Evolutionary conservation across 2,797 vertebrate genomes (phyloP), one percentile per base, ranked within the genome.

Genomic region (Argyrosomus regius): DNA sequence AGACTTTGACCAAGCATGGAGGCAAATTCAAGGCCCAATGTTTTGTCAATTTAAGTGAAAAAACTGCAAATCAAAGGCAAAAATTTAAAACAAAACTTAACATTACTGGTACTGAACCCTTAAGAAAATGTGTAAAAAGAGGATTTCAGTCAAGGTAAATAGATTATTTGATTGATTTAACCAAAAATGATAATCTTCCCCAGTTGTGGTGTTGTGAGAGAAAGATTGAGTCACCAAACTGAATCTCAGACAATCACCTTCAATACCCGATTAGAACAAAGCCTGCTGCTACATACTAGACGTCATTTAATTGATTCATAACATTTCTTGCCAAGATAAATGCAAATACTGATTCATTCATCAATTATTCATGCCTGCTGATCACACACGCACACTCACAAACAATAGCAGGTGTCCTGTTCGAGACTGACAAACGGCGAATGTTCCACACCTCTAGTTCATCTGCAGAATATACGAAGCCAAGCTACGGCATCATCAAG

Each of bases 401-500:
- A 82, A 91, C 86, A 90, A 86, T 74, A 83, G 80, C 85, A 90
- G 89, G 83, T 91, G 86, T 87, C 84, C 84, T 31, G 58, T 75
- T 77, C 35, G 2, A 75, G 63, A 59, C 60, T 69, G 81, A 70
- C 71, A 78, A 65, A 46, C 61, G 5, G 20, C 78, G 58, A 39
- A 46, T 67, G 83, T 72, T 83, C 67, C 66, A 76, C 83, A 83
- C 81, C 77, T 83, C 78, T 60, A 8, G 70, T 74, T 87, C 73
- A 67, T 78, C 79, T 48, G n/a, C 48, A 72, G 64, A 62, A 74
- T 58, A 66, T 20, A 50, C 41, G 35, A 60, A 69, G 41, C 72
- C 49, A 50, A 41, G 53, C 66, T 8, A 20, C 0, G 58, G 64
- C 53, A 85, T 78, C 60, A 77, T 85, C 72, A 61, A 62, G 61